phyloP scores from a whole-genome alignment of 1,140 invertebrate species.

The Drosophila subpulchrella region DNA sequence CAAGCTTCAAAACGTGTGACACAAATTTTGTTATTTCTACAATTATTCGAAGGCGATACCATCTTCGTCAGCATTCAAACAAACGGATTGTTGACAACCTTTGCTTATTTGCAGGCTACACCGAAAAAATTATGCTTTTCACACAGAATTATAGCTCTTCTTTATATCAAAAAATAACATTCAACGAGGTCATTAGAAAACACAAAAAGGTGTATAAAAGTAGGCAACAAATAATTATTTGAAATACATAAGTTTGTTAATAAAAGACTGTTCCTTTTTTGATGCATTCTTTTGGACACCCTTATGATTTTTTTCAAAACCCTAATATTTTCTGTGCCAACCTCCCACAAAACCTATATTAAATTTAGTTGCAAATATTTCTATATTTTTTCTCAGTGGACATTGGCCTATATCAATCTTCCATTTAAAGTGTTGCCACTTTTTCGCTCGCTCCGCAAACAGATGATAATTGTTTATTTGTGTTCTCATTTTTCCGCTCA shows the following conservation, averaged over 20 bases:
- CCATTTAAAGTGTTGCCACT: constrained; percentile 1
- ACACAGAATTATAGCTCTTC: too few species aligned
- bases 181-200: too few species aligned
- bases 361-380: background rate
- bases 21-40: constrained; percentile 21
- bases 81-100: constrained; percentile 9
- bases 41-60: constrained; percentile 28
- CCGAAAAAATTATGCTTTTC: background rate
- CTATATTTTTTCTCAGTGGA: background rate
- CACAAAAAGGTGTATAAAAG: too few species aligned
- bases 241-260: too few species aligned
- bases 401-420: constrained; percentile 27
- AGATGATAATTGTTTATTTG: constrained; percentile 54
- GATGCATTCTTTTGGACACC: too few species aligned
- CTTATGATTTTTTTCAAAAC: too few species aligned
- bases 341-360: too few species aligned
- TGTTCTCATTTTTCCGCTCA: constrained; percentile 22
- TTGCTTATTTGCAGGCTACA: background rate
- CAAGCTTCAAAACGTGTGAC: constrained; percentile 23
- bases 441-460: constrained; percentile 21
- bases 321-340: too few species aligned
- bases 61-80: background rate
- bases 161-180: too few species aligned
- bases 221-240: too few species aligned
- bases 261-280: too few species aligned